Percentiles rank a stretch among this genome's conserved stretches.
Conservation (phyloP, 2,797 vertebrate genomes). For the Artibeus lituratus region DNA sequence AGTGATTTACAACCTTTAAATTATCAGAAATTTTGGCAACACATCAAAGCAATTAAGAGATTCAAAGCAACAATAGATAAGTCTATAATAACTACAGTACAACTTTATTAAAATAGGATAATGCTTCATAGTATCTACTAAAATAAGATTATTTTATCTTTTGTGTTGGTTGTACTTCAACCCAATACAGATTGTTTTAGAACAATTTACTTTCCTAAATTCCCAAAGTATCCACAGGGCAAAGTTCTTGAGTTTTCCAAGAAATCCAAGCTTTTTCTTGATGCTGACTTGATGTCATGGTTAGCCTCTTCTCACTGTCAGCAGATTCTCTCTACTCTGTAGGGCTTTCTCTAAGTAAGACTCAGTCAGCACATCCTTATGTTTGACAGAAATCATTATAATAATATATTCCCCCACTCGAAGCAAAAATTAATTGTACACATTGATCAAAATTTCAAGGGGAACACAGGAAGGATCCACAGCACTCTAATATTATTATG, state of each 20-base stretch:
- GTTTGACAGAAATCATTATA: background rate
- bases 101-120: background rate
- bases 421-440: background rate
- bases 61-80: background rate
- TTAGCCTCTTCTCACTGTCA: background rate
- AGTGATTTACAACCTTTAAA: background rate
- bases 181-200: background rate
- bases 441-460: slow-evolving; percentile 7
- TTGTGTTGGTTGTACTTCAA: background rate
- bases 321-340: background rate
- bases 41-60: background rate
- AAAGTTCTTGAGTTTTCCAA: background rate
- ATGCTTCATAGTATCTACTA: background rate
- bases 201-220: background rate
- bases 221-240: background rate
- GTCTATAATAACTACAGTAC: background rate
- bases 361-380: background rate
- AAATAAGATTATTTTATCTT: background rate
- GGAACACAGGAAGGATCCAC: background rate
- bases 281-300: background rate
- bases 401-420: background rate
- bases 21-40: background rate
- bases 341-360: background rate
- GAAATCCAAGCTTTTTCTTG: background rate
- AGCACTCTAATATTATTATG: background rate